Evolutionary conservation across 2,797 vertebrate genomes (phyloP).

Genomic region (Cynodonichthys magdalenae): DNA sequence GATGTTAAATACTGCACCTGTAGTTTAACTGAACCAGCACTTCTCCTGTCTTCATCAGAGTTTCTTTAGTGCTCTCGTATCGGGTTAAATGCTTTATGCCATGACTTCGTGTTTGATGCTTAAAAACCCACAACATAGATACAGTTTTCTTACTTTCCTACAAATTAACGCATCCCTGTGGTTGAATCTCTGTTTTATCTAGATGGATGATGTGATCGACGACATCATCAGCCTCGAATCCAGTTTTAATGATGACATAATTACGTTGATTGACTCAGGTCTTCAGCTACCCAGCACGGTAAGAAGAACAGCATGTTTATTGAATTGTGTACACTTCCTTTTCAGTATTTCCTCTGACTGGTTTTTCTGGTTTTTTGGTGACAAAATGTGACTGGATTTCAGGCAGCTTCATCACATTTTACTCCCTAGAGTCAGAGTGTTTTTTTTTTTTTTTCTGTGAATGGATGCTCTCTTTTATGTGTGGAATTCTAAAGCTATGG

Average conservation of each 20-base stretch:
- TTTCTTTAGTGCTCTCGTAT: constrained; percentile 1
- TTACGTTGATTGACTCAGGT: constrained; percentile 88
- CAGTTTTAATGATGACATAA: constrained; percentile 93
- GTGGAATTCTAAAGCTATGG: constrained; percentile 61
- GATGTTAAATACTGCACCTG: constrained; percentile 72
- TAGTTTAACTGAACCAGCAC: constrained; percentile 52
- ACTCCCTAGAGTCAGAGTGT: neutral
- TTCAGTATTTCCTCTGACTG: constrained; percentile 17
- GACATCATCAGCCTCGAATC: constrained; percentile 96
- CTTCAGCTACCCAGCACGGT: constrained; percentile 91
- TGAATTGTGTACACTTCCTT: constrained; percentile 24
- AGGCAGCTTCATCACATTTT: constrained; percentile 1
- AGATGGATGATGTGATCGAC: constrained; percentile 95
- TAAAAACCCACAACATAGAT: too few relatives aligned
- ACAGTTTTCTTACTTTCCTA: neutral
- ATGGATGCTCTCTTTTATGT: constrained; percentile 45
- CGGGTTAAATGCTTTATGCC: constrained; percentile 9
- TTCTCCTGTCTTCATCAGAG: constrained; percentile 6
- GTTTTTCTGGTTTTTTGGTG: neutral
- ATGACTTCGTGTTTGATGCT: neutral
- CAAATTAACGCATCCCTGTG: neutral
- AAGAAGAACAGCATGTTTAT: constrained; percentile 44
- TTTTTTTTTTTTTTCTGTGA: constrained; percentile 33
- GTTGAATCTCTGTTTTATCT: neutral
- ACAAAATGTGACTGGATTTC: neutral